Percentiles rank a stretch among this genome's conserved stretches.
Conservation (phyloP, 2,797 vertebrate genomes). For the Scarus forsteni region DNA sequence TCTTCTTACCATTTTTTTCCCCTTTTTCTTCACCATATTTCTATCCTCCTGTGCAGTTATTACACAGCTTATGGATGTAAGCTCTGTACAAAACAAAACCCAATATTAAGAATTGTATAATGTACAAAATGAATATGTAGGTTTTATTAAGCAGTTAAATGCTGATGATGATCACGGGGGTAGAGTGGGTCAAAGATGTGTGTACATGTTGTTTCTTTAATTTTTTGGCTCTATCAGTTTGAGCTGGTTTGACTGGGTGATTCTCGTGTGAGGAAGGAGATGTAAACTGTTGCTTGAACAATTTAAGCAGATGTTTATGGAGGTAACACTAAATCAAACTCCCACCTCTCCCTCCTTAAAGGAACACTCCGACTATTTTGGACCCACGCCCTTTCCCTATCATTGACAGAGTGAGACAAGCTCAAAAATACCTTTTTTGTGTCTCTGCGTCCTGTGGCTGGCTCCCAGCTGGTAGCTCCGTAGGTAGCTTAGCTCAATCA, state of each 20-base stretch:
- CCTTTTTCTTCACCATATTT: background rate
- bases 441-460: no score
- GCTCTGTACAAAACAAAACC: conserved; percentile 35
- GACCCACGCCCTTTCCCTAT: no score
- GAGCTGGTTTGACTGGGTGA: background rate
- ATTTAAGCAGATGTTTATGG: background rate
- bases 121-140: conserved; percentile 4
- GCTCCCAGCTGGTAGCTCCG: no score
- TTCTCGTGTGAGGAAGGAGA: conserved; percentile 4
- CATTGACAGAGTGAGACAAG: no score
- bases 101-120: conserved; percentile 38
- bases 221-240: conserved; percentile 2
- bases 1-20: conserved; percentile 1
- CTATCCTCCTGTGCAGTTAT: background rate
- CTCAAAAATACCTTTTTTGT: no score
- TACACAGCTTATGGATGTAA: background rate
- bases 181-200: conserved; percentile 17
- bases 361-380: no score
- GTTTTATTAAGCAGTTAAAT: conserved; percentile 29
- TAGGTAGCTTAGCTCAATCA: no score
- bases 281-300: background rate
- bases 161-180: conserved; percentile 10
- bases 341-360: no score
- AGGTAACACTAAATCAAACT: background rate
- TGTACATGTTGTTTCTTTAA: background rate